Conservation (phyloP, 2,797 vertebrate genomes). For the Capromys pilorides region DNA sequence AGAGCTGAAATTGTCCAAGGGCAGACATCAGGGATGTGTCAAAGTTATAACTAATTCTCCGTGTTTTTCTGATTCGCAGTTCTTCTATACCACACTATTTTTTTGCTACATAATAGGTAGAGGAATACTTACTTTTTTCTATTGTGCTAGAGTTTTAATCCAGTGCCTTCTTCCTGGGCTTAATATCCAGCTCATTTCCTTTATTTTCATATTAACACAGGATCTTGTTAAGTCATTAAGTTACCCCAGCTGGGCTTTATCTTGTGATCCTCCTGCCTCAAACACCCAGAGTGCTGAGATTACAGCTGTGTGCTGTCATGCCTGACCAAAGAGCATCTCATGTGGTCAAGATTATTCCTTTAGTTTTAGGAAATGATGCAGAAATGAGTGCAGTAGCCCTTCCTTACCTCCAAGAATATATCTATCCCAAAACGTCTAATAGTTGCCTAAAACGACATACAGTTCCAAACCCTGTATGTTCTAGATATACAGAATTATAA, state of each 20-base stretch:
- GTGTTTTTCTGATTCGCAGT: neutral
- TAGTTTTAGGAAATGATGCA: neutral
- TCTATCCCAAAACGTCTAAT: neutral
- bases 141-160: neutral
- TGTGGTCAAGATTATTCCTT: constrained; percentile 6
- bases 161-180: neutral
- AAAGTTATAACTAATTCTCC: constrained; percentile 12
- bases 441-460: neutral
- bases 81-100: neutral
- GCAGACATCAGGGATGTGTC: constrained; percentile 19
- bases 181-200: neutral
- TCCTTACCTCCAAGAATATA: neutral
- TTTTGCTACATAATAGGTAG: neutral
- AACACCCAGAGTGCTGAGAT: neutral
- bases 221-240: neutral
- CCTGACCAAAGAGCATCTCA: neutral
- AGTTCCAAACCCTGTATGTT: neutral
- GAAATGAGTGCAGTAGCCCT: neutral
- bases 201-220: neutral
- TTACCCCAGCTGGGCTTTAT: neutral
- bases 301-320: too few relatives aligned
- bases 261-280: neutral
- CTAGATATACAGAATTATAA: neutral
- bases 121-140: neutral
- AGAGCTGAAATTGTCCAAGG: neutral